A percentile compares a stretch with the other conserved stretches of the same genome.
Evolutionary conservation across 2,113 vertebrate species (phyloP).

Genomic region (Trichechus manatus): DNA sequence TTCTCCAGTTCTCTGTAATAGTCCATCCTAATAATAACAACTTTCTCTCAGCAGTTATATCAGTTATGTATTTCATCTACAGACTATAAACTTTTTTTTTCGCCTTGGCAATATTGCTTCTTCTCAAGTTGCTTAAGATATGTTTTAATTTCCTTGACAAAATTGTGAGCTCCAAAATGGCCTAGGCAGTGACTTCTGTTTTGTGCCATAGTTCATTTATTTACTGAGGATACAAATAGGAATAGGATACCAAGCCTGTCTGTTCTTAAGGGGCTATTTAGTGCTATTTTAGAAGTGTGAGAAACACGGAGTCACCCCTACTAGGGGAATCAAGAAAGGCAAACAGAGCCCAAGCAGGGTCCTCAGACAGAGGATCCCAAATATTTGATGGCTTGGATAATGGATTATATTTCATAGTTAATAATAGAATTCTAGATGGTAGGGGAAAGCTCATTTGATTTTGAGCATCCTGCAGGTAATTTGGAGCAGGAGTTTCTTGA

Average conservation of each 20-base stretch:
- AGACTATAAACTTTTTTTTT: neutral
- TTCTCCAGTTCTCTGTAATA: neutral
- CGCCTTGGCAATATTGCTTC: neutral
- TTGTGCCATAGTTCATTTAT: neutral
- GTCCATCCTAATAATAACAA: neutral
- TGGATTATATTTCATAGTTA: constrained; percentile 31
- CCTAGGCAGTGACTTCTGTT: neutral
- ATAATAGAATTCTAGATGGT: neutral
- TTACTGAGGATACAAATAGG: neutral
- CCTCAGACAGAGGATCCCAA: neutral
- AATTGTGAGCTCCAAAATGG: neutral
- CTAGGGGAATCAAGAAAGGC: neutral
- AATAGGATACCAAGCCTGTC: neutral
- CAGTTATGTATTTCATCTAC: neutral
- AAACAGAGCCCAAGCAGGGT: neutral
- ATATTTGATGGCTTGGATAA: neutral
- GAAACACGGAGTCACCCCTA: neutral
- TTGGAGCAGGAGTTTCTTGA: constrained; percentile 49
- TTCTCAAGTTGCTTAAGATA: neutral
- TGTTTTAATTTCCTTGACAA: neutral
- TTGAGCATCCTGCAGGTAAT: neutral
- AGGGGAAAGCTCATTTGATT: constrained; percentile 5
- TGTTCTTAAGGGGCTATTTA: neutral
- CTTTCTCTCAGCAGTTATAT: neutral
- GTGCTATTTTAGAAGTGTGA: neutral